Evolutionary conservation across 1,140 invertebrate genomes (phyloP), one percentile per base, ranked within the genome.

Genomic region (Atta colombica): DNA sequence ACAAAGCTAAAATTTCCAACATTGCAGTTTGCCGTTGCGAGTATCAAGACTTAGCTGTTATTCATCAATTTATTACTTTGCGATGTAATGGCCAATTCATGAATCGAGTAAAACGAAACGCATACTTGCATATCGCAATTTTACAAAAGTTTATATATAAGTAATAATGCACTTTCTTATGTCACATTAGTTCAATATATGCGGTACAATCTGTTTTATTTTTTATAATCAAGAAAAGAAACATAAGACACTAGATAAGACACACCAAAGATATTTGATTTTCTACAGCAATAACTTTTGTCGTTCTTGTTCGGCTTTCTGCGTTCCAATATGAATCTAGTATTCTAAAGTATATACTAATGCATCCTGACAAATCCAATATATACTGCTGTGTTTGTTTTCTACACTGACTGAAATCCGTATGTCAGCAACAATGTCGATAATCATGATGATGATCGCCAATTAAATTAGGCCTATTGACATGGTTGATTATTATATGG

Each of bases 381-480:
- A 25, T 25, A 16, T 28, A 35, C 6, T 18, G 31, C 25, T 65
- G 18, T n/a, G 8, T 77, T 77, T 68, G 16, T 18, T 10, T 35
- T 55, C 68, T 53, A 35, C 39, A 16, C 53, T 55, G 35, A 25
- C 53, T 69, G 25, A 25, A 78, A 68, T 35, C 45, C 60, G 51
- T 25, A 66, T 45, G 39, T 63, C 31, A 14, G 60, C n/a, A 60
- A 80, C 25, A 28, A 53, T 81, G 60, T 71, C 65, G 77, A 77
- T 58, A 74, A 88, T 88, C 66, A 58, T 77, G 55, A 10, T 63
- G 25, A 71, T 58, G 28, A 87, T 86, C 75, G 35, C 45, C 71
- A 81, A 88, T 87, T 89, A 72, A 89, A 86, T 90, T 90, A 89
- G 77, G 74, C 69, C n/a, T 61, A 60, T 65, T 49, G 85, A 87